Conservation (phyloP, 1,140 invertebrate genomes). For the Aphidius ervi region DNA sequence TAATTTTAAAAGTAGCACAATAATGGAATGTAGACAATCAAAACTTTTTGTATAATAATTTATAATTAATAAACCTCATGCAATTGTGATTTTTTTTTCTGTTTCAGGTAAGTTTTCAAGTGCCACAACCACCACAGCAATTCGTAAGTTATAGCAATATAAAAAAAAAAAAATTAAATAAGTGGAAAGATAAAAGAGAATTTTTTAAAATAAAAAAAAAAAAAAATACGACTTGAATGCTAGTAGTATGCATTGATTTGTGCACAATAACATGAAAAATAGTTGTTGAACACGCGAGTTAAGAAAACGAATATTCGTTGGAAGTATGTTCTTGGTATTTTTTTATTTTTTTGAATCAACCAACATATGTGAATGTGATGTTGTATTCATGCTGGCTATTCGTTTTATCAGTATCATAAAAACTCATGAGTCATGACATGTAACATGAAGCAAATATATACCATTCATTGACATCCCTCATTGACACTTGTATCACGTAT, state of each 20-base stretch:
- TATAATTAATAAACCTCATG: too few species aligned
- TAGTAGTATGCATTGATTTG: conserved; percentile 15
- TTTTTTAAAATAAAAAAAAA: too few species aligned
- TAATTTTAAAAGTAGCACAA: too few species aligned
- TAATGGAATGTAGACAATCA: too few species aligned
- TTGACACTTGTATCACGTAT: conserved; percentile 35
- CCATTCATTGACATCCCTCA: conserved; percentile 28
- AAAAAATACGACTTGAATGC: too few species aligned
- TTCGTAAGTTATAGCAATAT: conserved; percentile 1
- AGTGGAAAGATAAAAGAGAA: too few species aligned
- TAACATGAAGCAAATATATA: too few species aligned
- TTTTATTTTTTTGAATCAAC: not conserved
- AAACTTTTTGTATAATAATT: not conserved
- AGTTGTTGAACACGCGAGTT: conserved; percentile 13
- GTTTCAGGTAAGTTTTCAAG: conserved; percentile 17
- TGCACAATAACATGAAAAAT: conserved; percentile 14
- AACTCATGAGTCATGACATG: too few species aligned
- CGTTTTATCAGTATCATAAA: too few species aligned
- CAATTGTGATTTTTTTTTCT: not conserved
- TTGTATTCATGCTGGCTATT: too few species aligned
- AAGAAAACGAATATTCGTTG: not conserved
- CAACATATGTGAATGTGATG: too few species aligned
- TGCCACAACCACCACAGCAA: not conserved
- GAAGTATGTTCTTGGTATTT: not conserved
- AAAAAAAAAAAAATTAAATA: not conserved